These are phyloP conservation scores for Lophochroa leadbeateri DNA, from an alignment of 2,113 vertebrate genomes.

Conservation along the genomic window DNA sequence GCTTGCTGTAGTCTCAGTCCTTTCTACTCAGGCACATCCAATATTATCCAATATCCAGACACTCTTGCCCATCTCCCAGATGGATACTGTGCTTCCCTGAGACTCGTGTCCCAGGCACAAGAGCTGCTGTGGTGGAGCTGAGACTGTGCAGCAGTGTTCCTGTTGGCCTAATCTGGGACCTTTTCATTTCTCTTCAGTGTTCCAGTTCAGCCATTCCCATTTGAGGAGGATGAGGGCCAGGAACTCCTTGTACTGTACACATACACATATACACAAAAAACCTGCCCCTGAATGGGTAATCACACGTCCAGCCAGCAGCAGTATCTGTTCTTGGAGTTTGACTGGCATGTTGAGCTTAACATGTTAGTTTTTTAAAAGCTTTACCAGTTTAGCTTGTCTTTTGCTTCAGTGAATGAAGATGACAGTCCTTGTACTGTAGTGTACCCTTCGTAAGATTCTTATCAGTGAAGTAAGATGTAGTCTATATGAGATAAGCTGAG, in stretches of 20 bases:
- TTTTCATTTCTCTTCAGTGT: background rate
- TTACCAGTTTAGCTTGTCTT: background rate
- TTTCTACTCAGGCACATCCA: background rate
- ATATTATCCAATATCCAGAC: background rate
- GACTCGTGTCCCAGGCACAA: fast-evolving
- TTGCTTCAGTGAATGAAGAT: background rate
- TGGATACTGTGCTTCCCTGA: background rate
- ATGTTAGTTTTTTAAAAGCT: background rate
- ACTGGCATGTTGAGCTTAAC: background rate
- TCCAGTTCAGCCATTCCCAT: background rate
- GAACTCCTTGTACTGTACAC: background rate
- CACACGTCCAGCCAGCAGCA: fast-evolving
- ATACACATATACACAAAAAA: background rate
- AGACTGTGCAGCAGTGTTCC: background rate
- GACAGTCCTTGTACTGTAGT: background rate
- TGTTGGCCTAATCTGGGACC: background rate
- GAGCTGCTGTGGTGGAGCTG: background rate
- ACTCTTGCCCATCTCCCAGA: background rate
- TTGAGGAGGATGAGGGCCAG: background rate
- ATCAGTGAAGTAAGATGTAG: background rate
- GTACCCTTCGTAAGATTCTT: background rate
- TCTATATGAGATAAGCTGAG: background rate
- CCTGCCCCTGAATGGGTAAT: background rate
- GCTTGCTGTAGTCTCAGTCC: background rate
- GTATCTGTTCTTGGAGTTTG: background rate